These are phyloP conservation scores for Sinopyrophorus schimmeli DNA, from an alignment of 2,888 invertebrate species.

Conservation along the genomic window DNA sequence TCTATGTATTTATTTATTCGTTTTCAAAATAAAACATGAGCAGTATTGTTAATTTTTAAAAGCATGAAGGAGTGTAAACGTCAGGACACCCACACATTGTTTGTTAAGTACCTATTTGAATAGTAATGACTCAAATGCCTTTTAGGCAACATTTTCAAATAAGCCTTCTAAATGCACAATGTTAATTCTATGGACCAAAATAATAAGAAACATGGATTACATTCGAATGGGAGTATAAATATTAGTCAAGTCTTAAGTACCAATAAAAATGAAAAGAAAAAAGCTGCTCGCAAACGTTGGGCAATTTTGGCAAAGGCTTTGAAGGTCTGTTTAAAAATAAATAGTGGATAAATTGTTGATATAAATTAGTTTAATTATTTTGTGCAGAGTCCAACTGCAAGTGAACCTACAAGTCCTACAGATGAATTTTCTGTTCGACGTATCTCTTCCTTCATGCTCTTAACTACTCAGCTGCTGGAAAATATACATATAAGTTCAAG, in stretches of 20 bases:
- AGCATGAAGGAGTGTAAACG: slow-evolving; percentile 48
- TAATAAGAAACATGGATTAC: slow-evolving; percentile 48
- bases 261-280: slow-evolving; percentile 53
- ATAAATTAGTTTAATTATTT: slow-evolving; percentile 33
- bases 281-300: slow-evolving; percentile 70
- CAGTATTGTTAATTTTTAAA: slow-evolving; percentile 30
- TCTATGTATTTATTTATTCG: too few species aligned
- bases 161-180: slow-evolving; percentile 36
- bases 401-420: slow-evolving; percentile 55
- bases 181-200: slow-evolving; percentile 54
- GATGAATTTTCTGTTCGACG: slow-evolving; percentile 61
- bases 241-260: slow-evolving; percentile 48
- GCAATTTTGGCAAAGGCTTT: slow-evolving; percentile 70
- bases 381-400: slow-evolving; percentile 52
- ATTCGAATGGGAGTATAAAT: slow-evolving; percentile 48
- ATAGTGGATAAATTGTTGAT: slow-evolving; percentile 32
- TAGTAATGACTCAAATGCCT: slow-evolving; percentile 36
- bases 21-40: not conserved
- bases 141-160: slow-evolving; percentile 42
- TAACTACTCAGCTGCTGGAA: slow-evolving; percentile 56
- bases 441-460: slow-evolving; percentile 63
- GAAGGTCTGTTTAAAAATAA: slow-evolving; percentile 55
- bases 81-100: slow-evolving; percentile 19
- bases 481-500: slow-evolving; percentile 29
- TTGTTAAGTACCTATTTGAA: slow-evolving; percentile 25